Evolutionary conservation across 2,113 vertebrate species (phyloP).

Genomic region (Odobenus rosmarus): DNA sequence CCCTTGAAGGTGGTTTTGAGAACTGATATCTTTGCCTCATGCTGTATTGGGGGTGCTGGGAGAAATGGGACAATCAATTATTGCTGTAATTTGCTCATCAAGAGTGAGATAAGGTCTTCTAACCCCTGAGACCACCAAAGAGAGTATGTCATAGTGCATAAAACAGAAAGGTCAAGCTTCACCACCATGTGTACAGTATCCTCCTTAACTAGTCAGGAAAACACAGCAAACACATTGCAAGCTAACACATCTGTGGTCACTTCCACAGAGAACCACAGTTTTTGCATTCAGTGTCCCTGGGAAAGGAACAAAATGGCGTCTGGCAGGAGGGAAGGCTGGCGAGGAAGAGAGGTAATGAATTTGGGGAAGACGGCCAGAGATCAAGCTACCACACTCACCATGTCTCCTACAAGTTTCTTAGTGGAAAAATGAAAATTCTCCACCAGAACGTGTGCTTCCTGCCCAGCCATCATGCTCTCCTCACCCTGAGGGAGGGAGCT

Average conservation of each 20-base stretch:
- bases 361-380: background rate
- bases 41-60: background rate
- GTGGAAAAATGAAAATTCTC: background rate
- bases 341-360: conserved; percentile 37
- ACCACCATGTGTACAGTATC: too few species aligned
- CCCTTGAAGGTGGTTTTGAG: background rate
- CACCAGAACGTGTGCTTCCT: background rate
- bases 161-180: background rate
- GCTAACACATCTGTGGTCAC: background rate
- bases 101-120: background rate
- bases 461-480: rapidly evolving
- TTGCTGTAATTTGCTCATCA: background rate
- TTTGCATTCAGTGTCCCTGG: background rate
- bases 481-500: background rate
- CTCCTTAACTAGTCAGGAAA: background rate
- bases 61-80: background rate
- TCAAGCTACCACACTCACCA: background rate
- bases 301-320: background rate
- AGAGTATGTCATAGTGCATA: background rate
- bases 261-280: background rate
- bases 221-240: background rate
- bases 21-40: background rate
- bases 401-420: background rate
- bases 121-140: background rate
- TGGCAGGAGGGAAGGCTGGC: background rate